Evolutionary conservation across 2,888 invertebrate genomes (phyloP).

Genomic region (Agrochola macilenta): DNA sequence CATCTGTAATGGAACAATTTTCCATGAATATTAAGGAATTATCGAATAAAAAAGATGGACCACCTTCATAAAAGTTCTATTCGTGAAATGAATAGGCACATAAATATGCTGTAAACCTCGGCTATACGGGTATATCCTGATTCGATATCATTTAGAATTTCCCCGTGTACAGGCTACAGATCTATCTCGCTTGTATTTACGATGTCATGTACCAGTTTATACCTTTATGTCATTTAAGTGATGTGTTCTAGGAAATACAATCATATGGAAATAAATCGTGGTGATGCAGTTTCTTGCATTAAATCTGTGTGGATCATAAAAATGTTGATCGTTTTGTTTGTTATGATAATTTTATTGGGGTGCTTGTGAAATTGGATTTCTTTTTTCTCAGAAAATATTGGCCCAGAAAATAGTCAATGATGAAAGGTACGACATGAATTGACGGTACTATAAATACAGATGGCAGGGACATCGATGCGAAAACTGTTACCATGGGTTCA

Average conservation of each 20-base stretch:
- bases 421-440: neutral
- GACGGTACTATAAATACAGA: neutral
- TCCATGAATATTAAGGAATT: constrained; percentile 64
- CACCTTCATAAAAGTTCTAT: constrained; percentile 67
- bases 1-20: constrained; percentile 49
- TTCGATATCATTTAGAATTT: constrained; percentile 70
- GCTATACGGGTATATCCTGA: constrained; percentile 74
- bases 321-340: constrained; percentile 63
- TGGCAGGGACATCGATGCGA: no score
- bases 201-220: constrained; percentile 67
- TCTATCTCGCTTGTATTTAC: constrained; percentile 77
- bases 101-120: constrained; percentile 75
- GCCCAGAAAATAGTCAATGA: neutral
- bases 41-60: constrained; percentile 58
- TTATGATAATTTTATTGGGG: constrained; percentile 59
- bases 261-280: constrained; percentile 54
- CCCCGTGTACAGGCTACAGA: constrained; percentile 49
- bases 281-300: constrained; percentile 56
- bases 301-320: constrained; percentile 61
- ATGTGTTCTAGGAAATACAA: constrained; percentile 68
- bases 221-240: constrained; percentile 61
- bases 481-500: no score
- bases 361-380: constrained; percentile 45
- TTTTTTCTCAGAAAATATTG: constrained; percentile 2
- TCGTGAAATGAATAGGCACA: constrained; percentile 70